These are phyloP conservation scores for Bucorvus abyssinicus DNA, from an alignment of 2,797 vertebrate species.

Conservation along the genomic window DNA sequence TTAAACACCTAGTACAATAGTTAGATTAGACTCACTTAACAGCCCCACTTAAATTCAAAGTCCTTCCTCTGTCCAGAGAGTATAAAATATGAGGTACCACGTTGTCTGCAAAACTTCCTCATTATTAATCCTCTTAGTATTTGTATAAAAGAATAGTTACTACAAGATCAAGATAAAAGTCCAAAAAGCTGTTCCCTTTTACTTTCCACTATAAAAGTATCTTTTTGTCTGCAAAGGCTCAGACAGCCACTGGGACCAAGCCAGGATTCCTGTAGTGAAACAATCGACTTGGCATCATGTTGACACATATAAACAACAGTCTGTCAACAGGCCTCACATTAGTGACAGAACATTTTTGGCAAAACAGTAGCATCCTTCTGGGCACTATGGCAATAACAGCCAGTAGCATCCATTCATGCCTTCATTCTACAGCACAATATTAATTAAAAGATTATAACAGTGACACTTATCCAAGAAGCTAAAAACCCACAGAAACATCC, in stretches of 20 bases:
- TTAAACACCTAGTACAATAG: conserved; percentile 54
- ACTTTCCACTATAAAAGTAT: conserved; percentile 51
- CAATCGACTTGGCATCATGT: conserved; percentile 84
- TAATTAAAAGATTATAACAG: conserved; percentile 76
- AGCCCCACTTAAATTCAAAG: conserved; percentile 33
- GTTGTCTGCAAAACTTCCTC: conserved; percentile 1
- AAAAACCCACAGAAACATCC: conserved; percentile 37
- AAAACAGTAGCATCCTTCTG: conserved; percentile 80
- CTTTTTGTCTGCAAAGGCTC: conserved; percentile 74
- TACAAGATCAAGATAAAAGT: conserved; percentile 48
- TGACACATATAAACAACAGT: conserved; percentile 92
- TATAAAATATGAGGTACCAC: neutral
- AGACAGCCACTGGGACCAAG: conserved; percentile 81
- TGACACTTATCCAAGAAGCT: conserved; percentile 63
- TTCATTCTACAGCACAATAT: conserved; percentile 68
- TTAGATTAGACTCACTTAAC: conserved; percentile 60
- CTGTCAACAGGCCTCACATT: conserved; percentile 87
- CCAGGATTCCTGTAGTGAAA: conserved; percentile 82
- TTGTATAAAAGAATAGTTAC: conserved; percentile 4
- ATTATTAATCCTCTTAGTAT: conserved; percentile 30
- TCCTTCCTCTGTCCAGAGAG: conserved; percentile 34
- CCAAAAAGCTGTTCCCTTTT: conserved; percentile 45
- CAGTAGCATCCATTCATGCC: conserved; percentile 74
- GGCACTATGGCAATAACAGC: conserved; percentile 75
- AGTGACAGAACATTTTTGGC: conserved; percentile 82